Conservation (phyloP, 2,888 invertebrate genomes). For the Ommatoiulus sabulosus region DNA sequence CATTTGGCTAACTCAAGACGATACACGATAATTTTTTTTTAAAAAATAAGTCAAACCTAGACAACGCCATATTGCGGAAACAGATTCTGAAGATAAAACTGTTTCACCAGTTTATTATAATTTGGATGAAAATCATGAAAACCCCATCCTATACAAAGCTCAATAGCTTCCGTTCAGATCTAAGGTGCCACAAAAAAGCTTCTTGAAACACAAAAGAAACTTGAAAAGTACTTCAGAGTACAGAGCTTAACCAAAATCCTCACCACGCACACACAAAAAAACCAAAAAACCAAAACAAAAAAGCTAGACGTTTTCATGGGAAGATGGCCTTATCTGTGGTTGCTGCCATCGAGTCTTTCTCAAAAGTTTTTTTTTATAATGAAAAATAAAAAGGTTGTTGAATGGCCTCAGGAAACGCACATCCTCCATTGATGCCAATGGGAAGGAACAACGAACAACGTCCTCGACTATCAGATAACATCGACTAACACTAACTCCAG, state of each 20-base stretch:
- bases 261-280: background rate
- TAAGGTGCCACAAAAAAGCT: background rate
- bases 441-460: slow-evolving; percentile 11
- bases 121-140: too few relatives aligned
- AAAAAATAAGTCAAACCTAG: too few relatives aligned
- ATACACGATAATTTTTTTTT: too few relatives aligned
- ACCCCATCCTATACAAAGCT: too few relatives aligned
- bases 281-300: background rate
- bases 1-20: too few relatives aligned
- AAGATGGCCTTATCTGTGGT: slow-evolving; percentile 37
- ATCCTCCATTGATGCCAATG: slow-evolving; percentile 21
- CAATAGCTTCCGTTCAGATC: too few relatives aligned
- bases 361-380: background rate
- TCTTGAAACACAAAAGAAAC: background rate
- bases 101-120: background rate
- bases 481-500: background rate
- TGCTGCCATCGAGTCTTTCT: slow-evolving; percentile 8
- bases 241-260: background rate
- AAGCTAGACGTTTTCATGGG: slow-evolving; percentile 5
- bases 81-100: background rate
- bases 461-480: background rate
- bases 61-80: background rate
- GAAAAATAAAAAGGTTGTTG: background rate
- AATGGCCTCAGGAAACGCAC: slow-evolving; percentile 42
- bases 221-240: background rate